Evolutionary conservation across 2,113 vertebrate genomes (phyloP), one percentile per base, ranked within the genome.

Genomic region (Neotoma lepida): DNA sequence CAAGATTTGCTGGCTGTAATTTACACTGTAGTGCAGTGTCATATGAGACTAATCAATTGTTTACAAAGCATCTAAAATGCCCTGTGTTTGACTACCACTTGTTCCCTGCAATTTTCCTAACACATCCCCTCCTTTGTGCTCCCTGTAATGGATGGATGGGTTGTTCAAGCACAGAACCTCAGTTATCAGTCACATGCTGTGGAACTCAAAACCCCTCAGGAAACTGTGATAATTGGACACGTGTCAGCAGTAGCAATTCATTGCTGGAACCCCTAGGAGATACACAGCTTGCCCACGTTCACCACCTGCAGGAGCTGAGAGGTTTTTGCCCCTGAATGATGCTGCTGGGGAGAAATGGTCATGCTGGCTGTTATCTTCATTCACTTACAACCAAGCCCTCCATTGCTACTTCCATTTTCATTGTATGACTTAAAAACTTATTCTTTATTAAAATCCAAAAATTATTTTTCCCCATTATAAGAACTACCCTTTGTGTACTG

Each of bases 181-280:
- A 86, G 44, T 58, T 71, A 89, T 46, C 74, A 88, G 90, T 33
- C 89, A 28, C 89, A 64, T 51, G 49, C 6, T 4, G 56, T 82
- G 44, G 80, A 68, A 87, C 54, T 91, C 61, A 93, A 93, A 70
- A 35, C 51, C 84, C 35, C 51, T 85, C 64, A 89, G 84, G 63
- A 93, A 58, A 46, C 94, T 89, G 78, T 91, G 94, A 92, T 86
- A 80, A 94, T 33, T 78, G 66, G 39, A 82, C 64, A 73, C 1
- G 2, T 64, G 56, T 90, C 86, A 51, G 58, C 90, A 90, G 86
- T 4, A 24, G n/a, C 14, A 64, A 70, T 39, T 91, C 26, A 76
- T 70, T 91, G 81, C 39, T 6, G 84, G 68, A 89, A 49, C 20
- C 30, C 64, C 35, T 9, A 35, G 64, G 8, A 73, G 81, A 61